Base-by-base conservation (phyloP, 2,113 vertebrate genomes). In the Pelodiscus sinensis region DNA sequence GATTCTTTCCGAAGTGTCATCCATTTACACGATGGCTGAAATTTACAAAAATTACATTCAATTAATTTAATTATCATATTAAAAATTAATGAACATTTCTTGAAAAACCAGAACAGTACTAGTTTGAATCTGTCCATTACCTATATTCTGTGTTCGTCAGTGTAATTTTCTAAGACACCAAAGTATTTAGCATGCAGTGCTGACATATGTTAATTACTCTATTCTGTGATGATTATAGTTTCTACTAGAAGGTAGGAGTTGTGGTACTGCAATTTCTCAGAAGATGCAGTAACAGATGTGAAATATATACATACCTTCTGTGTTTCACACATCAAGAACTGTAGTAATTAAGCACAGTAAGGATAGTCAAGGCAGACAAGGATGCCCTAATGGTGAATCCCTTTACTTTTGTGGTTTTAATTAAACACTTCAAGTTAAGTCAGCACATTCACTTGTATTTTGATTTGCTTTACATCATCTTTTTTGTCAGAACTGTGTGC, bases 391-490 rank as follows among this genome's bases (percentile, higher is more conserved):
- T 21, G 51, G 78, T 86, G 79, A 82, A 84, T 5, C 6, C 55
- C 78, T 87, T 84, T 77, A 56, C 1, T 7, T 54, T 82, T 56
- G 71, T 3, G 3, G 29, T 87, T 93, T 86, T 56, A 92, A 73
- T 5, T 31, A 81, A 60, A 86, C 81, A 89, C 88, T 90, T 87
- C 84, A 81, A 80, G 79, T 86, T 86, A 79, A 94, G 50, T 73
- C 77, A 79, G 82, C 56, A 84, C 14, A 79, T 50, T 51, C 50
- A 82, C 18, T 82, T 31, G 16, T 93, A 82, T 86, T 96, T 92
- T 93, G 29, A 92, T 95, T 94, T 92, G 51, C 78, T 94, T 95
- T 93, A 84, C 6, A 62, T 44, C 73, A 81, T 50, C 51, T 81
- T 93, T 86, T 25, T 73, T 73, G 29, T 92, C 52, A 55, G 86